A percentile compares a stretch with the other conserved stretches of the same genome.
Conservation (phyloP, 2,113 vertebrate genomes). For the Pungitius pungitius region DNA sequence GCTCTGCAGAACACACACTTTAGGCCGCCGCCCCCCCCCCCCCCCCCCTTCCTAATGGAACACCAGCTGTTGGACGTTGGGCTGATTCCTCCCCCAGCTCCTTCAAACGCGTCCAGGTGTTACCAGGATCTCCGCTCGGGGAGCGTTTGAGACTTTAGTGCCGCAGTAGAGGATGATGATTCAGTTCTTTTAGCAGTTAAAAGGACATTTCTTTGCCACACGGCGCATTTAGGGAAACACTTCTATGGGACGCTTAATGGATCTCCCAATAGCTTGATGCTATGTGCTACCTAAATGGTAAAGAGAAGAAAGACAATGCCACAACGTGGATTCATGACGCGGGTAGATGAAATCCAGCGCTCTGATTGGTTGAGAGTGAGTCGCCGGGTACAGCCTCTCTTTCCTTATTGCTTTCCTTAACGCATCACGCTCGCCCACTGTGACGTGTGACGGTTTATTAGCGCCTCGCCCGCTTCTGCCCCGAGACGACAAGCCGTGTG, state of each 20-base stretch:
- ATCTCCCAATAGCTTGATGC: not conserved
- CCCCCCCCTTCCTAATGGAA: slow-evolving; percentile 31
- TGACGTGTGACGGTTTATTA: too few species aligned
- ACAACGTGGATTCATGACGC: too few species aligned
- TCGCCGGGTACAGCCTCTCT: too few species aligned
- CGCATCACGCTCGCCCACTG: too few species aligned
- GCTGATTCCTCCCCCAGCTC: slow-evolving; percentile 57
- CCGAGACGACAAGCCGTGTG: too few species aligned
- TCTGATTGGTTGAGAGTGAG: too few species aligned
- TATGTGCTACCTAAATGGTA: not conserved
- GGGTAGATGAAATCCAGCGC: too few species aligned
- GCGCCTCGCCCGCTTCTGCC: too few species aligned
- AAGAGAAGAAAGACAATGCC: not conserved
- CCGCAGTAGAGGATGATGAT: slow-evolving; percentile 39
- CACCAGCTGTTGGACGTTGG: slow-evolving; percentile 70
- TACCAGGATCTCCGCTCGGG: slow-evolving; percentile 39
- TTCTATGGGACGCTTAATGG: slow-evolving; percentile 22
- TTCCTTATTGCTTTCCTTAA: too few species aligned
- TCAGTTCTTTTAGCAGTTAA: slow-evolving; percentile 39
- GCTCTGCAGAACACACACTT: slow-evolving; percentile 31
- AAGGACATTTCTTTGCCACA: slow-evolving; percentile 30
- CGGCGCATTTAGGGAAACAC: slow-evolving; percentile 10
- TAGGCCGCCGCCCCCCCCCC: too few species aligned
- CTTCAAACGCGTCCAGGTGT: slow-evolving; percentile 58
- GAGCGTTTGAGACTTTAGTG: slow-evolving; percentile 40